These are phyloP conservation scores for Smithornis capensis DNA, from an alignment of 2,113 vertebrate genomes.

Conservation along the genomic window DNA sequence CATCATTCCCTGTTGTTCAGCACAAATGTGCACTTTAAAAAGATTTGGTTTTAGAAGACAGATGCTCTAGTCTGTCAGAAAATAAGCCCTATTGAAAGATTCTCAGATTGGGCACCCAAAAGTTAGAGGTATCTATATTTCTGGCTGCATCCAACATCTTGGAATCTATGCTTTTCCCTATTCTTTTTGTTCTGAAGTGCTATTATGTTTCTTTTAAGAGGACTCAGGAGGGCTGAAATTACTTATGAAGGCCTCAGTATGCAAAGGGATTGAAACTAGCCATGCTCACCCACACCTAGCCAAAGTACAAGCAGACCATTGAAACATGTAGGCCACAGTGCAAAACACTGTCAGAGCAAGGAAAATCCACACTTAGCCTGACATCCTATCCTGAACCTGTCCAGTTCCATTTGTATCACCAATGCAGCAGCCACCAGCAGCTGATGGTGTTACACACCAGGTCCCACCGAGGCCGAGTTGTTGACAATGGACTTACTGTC, in stretches of 20 bases:
- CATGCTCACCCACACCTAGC: neutral
- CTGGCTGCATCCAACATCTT: neutral
- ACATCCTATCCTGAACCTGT: neutral
- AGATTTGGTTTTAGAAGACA: neutral
- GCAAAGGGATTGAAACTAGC: neutral
- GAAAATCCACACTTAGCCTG: neutral
- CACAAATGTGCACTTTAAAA: neutral
- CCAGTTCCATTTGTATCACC: conserved; percentile 1
- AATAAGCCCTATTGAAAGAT: neutral
- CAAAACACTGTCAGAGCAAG: neutral
- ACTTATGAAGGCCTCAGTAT: neutral
- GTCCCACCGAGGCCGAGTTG: neutral
- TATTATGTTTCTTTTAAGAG: neutral
- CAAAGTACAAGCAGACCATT: neutral
- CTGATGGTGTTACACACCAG: neutral
- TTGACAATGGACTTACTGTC: conserved; percentile 1
- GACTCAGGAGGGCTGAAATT: neutral
- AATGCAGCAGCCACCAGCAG: neutral
- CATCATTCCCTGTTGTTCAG: neutral
- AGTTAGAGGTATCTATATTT: neutral
- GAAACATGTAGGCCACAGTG: neutral
- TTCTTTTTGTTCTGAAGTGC: neutral
- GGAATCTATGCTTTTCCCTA: neutral
- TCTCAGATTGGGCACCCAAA: neutral
- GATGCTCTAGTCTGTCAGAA: neutral